Evolutionary conservation across 2,888 invertebrate species (phyloP), one percentile per base, ranked within the genome.

Genomic region (Eilema caniola): DNA sequence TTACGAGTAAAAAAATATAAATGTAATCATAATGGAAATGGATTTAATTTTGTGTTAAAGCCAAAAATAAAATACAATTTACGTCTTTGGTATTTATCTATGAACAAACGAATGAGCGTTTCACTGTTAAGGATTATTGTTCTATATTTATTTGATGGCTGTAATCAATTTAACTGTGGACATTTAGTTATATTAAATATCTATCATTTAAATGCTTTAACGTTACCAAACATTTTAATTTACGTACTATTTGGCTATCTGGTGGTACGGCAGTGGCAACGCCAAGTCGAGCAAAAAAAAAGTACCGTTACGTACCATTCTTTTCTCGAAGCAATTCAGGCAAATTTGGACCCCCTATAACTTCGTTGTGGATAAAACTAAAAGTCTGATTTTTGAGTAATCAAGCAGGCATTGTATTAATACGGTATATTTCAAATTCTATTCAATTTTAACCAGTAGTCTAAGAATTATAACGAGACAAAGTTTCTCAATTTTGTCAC

Each of bases 11-110:
- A 71, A n/a, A 72, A 69, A 73, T 70, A 69, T 69, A 74, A 81
- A 79, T 79, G 70, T 74, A 78, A 79, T 76, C 69, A 81, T 79
- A 76, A 69, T 64, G 76, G 73, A 75, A 73, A 81, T 75, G 70
- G 68, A 80, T 82, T 81, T 78, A 72, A 79, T 82, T 79, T 79
- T 77, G 69, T 77, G 73, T 72, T 79, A 74, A 80, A 68, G 24
- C 53, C 56, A 53, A 66, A 61, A 66, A 62, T 66, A 37, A 61
- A 70, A 68, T 70, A 75, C 37, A 72, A 72, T 79, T 79, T 77
- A 10, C n/a, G 20, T 53, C n/a, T 0, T 47, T 47, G 0, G n/a
- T 47, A 20, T 47, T 20, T 20, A 53, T 53, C 53, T 53, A 53
- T 53, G 53, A 53, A 53, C 53, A 53, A 53, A n/a, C 53, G 53